Conservation (phyloP, 2,113 vertebrate genomes). For the Rhinolophus ferrumequinum region DNA sequence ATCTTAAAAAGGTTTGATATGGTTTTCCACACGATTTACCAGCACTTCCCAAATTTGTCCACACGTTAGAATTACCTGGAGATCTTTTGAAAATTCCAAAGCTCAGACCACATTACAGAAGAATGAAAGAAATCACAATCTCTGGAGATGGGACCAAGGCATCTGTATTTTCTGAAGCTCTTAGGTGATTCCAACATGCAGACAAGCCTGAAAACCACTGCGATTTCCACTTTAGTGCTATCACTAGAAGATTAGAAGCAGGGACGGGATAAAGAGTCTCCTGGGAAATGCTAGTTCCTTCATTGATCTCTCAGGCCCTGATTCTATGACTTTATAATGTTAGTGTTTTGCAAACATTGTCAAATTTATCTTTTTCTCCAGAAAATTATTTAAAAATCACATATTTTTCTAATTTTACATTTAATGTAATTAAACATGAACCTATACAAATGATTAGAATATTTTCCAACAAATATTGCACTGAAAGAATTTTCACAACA, state of each 20-base stretch:
- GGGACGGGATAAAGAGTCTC: background rate
- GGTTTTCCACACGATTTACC: background rate
- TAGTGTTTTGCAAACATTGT: constrained; percentile 8
- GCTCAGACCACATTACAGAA: background rate
- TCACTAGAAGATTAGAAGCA: background rate
- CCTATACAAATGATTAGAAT: constrained; percentile 74
- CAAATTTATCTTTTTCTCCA: background rate
- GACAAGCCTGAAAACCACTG: background rate
- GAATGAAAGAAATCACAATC: background rate
- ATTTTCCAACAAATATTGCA: constrained; percentile 77
- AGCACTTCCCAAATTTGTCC: background rate
- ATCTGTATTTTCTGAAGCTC: background rate
- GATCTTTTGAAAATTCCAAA: background rate
- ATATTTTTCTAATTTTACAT: constrained; percentile 62
- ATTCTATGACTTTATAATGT: background rate
- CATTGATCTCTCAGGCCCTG: background rate
- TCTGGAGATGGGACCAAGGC: background rate
- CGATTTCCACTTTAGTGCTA: background rate
- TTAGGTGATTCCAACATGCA: background rate
- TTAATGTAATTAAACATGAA: constrained; percentile 84
- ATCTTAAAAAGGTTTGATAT: background rate
- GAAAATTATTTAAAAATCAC: constrained; percentile 51
- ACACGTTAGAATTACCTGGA: background rate
- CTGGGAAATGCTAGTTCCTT: background rate
- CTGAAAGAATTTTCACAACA: constrained; percentile 74